These are phyloP conservation scores for Mycteria americana DNA, from an alignment of 2,797 vertebrate genomes.

Conservation along the genomic window DNA sequence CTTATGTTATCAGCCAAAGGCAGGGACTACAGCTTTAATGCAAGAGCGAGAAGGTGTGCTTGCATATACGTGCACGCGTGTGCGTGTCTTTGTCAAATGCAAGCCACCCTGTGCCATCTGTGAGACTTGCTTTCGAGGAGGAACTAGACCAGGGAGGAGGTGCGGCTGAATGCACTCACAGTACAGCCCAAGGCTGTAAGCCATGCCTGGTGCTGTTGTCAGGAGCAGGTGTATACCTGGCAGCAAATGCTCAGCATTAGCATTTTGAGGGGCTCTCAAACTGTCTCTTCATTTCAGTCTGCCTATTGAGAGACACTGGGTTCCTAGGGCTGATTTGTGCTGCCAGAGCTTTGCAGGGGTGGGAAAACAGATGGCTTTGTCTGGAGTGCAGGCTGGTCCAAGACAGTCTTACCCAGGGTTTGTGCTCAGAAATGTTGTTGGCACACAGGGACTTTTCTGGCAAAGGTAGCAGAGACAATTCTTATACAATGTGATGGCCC, in stretches of 20 bases:
- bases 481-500: neutral
- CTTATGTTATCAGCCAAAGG: neutral
- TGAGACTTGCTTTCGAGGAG: neutral
- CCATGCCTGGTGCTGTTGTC: neutral
- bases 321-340: conserved; percentile 1
- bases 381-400: neutral
- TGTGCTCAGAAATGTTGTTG: neutral
- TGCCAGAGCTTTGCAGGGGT: conserved; percentile 9
- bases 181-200: neutral
- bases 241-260: neutral
- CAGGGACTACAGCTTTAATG: neutral
- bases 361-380: conserved; percentile 42
- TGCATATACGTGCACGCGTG: neutral
- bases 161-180: neutral
- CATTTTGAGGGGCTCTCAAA: neutral
- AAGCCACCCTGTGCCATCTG: neutral
- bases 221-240: conserved; percentile 25
- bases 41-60: neutral
- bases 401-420: neutral
- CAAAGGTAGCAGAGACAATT: neutral
- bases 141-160: neutral
- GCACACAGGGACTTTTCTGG: neutral
- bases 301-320: neutral
- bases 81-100: neutral
- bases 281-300: neutral